A percentile compares a stretch with the other conserved stretches of the same genome.
These are phyloP conservation scores for Ornithoptera alexandrae DNA, from an alignment of 2,888 invertebrate genomes.

Conservation along the genomic window DNA sequence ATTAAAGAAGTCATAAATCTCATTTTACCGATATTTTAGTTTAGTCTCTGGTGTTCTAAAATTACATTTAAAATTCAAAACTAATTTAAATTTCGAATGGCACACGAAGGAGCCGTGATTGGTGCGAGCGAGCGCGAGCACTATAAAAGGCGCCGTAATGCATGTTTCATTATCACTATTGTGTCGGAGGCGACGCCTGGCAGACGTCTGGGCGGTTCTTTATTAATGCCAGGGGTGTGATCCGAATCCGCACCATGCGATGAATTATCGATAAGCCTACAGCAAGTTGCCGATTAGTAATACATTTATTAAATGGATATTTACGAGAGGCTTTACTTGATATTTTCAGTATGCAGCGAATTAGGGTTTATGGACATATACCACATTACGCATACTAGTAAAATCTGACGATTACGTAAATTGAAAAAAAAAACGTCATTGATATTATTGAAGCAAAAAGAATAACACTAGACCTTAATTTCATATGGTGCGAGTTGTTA, in stretches of 20 bases:
- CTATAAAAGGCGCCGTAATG: slow-evolving; percentile 41
- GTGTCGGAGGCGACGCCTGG: slow-evolving; percentile 41
- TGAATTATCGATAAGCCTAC: slow-evolving; percentile 53
- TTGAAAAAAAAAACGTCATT: too few species aligned
- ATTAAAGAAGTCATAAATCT: neutral
- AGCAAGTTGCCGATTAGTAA: slow-evolving; percentile 31
- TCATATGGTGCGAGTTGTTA: too few species aligned
- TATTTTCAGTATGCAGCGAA: neutral
- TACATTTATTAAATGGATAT: slow-evolving; percentile 17
- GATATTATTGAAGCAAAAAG: too few species aligned
- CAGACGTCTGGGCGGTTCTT: slow-evolving; percentile 57
- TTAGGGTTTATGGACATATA: neutral
- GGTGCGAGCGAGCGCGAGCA: slow-evolving; percentile 41
- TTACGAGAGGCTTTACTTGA: neutral
- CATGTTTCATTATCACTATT: slow-evolving; percentile 52
- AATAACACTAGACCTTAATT: too few species aligned
- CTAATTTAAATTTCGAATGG: slow-evolving; percentile 51
- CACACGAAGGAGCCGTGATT: slow-evolving; percentile 50
- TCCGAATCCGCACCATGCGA: slow-evolving; percentile 67
- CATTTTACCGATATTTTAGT: neutral
- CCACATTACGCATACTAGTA: neutral
- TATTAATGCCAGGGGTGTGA: slow-evolving; percentile 44
- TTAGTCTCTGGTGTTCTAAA: slow-evolving; percentile 1
- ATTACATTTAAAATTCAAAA: slow-evolving; percentile 50
- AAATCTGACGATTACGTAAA: too few species aligned